Base-by-base conservation (phyloP, 2,888 invertebrate genomes). In the Megaustenia siamemsis region DNA sequence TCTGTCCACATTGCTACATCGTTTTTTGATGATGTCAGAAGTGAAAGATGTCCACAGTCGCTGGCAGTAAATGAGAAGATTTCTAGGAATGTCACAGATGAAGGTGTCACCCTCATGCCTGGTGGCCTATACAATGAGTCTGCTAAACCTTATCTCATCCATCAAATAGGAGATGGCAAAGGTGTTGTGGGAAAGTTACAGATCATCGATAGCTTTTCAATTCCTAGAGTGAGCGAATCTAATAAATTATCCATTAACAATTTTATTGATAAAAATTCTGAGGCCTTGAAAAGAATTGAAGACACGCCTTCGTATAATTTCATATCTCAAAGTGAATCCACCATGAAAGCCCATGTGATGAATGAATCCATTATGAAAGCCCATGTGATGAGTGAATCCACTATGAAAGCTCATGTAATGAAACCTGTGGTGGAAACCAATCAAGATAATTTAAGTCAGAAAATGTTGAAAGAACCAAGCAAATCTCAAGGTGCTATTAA, bases 131-230 rank as follows among this genome's bases (percentile, higher is more conserved):
- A 76, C 38, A 28, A 28, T 21, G 53, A 66, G 15, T 6, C 68
- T 32, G 71, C 43, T 18, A 40, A 32, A 32, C 45, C 68, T 12
- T 75, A 38, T 12, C 85, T 81, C 43, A 68, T 32, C 24, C 85
- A 85, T 76, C 85, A 85, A 43, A 66, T 85, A 28, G 85, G 81
- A 32, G 84, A 81, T 76, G 85, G 85, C 53, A 85, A 77, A 53
- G 85, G 85, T 56, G 76, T 82, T 5, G 75, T 76, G 43, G 81
- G 85, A 10, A 63, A 63, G 49, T 66, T 85, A 2, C 56, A 53
- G 2, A 75, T 79, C 45, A 38, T 84, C 15, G 79, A 80, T 68
- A 60, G 49, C 28, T 28, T 21, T n/a, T 40, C 63, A 10, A 53
- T 38, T 28, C 35, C 69, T 49, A 18, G 32, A 35, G 18, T 73